Evolutionary conservation across 2,888 invertebrate species (phyloP), one percentile per base, ranked within the genome.

Genomic region (Acleris cristana): DNA sequence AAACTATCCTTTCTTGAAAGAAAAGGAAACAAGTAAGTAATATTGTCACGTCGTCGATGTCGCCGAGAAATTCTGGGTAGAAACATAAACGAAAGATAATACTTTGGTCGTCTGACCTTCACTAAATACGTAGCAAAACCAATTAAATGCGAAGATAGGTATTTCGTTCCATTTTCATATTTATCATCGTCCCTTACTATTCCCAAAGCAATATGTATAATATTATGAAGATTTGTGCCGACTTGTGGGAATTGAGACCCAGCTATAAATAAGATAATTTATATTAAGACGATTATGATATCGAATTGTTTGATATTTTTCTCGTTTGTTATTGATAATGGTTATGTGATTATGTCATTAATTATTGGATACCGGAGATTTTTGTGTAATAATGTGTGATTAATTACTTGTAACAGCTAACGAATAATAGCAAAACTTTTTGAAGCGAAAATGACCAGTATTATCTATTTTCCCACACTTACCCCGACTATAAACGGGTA

Each of bases 191-290:
- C 18, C 26, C 18, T 45, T 19, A 58, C 45, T 58, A 48, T 58
- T 58, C 48, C 58, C 58, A 48, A 48, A 58, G 58, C 23, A 58
- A 58, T 58, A 58, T 57, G 44, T 57, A 57, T 19, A 21, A 40
- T 55, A 40, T 40, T 10, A 40, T 56, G 44, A 56, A 56, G 40
- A 44, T 56, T 44, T 44, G 44, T n/a, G 34, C 44, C 21, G 7
- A 56, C 56, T n/a, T 44, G 44, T 44, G 44, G 56, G 56, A 56
- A 44, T 56, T 21, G 21, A 16, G 19, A 19, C 56, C 21, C 16
- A 10, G 2, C 44, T 18, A 40, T 55, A 55, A 56, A 44, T 44
- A 56, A 44, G 44, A 44, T 56, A 56, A 56, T 56, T 44, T 56
- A 56, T 40, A 23, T 56, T 44, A 56, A 56, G 21, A 44, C n/a